A percentile compares a stretch with the other conserved stretches of the same genome.
Evolutionary conservation across 2,113 vertebrate species (phyloP).

Genomic region (Notiomystis cincta): DNA sequence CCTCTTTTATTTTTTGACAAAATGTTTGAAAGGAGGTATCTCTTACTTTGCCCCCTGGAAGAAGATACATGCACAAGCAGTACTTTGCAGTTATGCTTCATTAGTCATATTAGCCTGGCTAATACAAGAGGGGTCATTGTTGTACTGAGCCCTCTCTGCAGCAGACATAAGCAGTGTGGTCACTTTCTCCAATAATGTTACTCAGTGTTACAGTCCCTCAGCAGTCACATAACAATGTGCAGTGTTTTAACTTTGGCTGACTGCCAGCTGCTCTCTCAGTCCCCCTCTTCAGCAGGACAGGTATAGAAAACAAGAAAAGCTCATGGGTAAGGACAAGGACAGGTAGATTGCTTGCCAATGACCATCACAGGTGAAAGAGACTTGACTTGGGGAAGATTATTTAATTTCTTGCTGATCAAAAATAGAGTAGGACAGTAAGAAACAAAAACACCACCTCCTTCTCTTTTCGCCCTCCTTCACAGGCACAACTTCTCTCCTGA

Average conservation of each 20-base stretch:
- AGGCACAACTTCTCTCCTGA: no score
- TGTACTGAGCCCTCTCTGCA: not conserved
- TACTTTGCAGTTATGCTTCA: not conserved
- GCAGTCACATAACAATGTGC: not conserved
- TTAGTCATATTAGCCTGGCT: not conserved
- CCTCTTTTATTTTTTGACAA: not conserved
- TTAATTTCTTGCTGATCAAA: not conserved
- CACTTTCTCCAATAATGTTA: not conserved
- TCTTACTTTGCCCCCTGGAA: not conserved
- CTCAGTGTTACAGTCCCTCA: not conserved
- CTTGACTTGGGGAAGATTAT: not conserved
- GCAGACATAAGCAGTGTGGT: not conserved
- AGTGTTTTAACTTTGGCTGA: not conserved
- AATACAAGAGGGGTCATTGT: not conserved
- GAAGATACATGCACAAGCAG: not conserved
- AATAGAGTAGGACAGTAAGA: no score
- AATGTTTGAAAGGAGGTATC: not conserved
- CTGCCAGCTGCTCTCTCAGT: not conserved
- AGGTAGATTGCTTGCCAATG: not conserved
- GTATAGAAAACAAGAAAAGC: not conserved
- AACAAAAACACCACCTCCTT: no score
- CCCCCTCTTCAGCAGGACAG: not conserved
- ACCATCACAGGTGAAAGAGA: not conserved
- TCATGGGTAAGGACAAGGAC: accelerated
- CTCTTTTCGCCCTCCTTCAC: no score